Base-by-base conservation (phyloP, 2,113 vertebrate genomes). In the Esox niger region DNA sequence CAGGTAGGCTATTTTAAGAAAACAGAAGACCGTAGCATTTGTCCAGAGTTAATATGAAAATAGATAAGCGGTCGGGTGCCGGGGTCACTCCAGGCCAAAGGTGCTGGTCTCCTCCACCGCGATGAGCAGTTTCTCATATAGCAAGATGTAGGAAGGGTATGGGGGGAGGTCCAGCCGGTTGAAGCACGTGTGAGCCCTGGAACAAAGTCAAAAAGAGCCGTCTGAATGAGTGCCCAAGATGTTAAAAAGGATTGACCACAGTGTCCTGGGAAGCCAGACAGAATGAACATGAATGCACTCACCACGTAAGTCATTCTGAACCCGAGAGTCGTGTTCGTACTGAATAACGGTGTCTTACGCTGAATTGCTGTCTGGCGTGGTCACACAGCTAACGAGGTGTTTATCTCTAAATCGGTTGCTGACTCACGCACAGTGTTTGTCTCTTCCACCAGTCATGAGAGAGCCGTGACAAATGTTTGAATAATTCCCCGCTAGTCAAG, bases 51-150 rank as follows among this genome's bases (percentile, higher is more conserved):
- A 29, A 30, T 59, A 59, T 30, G 17, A 32, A 10, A 59, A 32
- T 17, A 32, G 29, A 31, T 59, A 11, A 13, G 6, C 43, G 25
- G 32, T 43, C 25, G 21, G 29, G 33, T 43, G 60, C 60, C 33
- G 43, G 33, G 25, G n/a, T 98, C 88, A 99, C 88, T 99, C 97
- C 78, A 99, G 92, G 83, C 97, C 97, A 85, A 99, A 99, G 9
- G 95, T 99, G 89, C 95, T 99, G 69, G 97, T 99, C 90, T 99
- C 97, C 91, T 99, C 97, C 83, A 99, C 97, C 20, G 97, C 97
- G 21, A 94, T 94, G 75, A 99, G 86, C 70, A 99, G 84, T 82
- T 99, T 99, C 81, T 99, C 97, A 47, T 96, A 95, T 58, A 99
- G 86, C 94, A 96, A 95, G 67, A 94, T 93, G 89, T 96, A 96